Evolutionary conservation across 2,888 invertebrate species (phyloP).

Genomic region (Stenolophus ochropezus): DNA sequence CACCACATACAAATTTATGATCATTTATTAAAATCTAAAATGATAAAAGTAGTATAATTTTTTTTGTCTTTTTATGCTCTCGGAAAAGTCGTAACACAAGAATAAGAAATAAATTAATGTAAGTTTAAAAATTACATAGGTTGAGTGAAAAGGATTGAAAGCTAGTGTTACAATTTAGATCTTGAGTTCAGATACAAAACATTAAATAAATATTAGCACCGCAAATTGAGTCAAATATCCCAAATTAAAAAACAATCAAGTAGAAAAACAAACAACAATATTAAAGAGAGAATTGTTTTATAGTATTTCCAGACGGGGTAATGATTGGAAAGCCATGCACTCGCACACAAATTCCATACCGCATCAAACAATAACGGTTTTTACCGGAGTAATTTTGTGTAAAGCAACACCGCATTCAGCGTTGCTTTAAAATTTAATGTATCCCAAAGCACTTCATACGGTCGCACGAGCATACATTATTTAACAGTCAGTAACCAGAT

Average conservation of each 20-base stretch:
- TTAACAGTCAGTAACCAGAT: conserved; percentile 47
- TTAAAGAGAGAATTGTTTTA: conserved; percentile 10
- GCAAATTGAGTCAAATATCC: background rate
- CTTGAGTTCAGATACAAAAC: background rate
- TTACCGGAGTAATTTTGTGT: conserved; percentile 45
- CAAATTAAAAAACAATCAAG: background rate
- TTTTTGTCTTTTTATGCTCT: too few species aligned
- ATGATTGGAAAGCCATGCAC: conserved; percentile 3
- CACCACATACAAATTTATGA: too few species aligned
- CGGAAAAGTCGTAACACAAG: too few species aligned
- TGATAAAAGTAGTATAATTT: too few species aligned
- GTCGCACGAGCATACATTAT: conserved; percentile 46
- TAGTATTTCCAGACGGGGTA: background rate
- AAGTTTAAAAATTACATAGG: background rate
- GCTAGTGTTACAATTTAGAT: background rate
- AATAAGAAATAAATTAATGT: too few species aligned
- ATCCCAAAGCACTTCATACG: conserved; percentile 49
- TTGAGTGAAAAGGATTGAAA: background rate
- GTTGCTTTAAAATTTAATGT: conserved; percentile 50
- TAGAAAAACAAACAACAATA: background rate
- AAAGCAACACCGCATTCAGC: conserved; percentile 39
- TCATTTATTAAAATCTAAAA: too few species aligned
- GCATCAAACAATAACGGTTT: conserved; percentile 44
- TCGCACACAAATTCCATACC: background rate
- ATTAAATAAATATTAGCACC: background rate